phyloP scores from a whole-genome alignment of 2,888 invertebrate genomes.

The Orthosia cruda region DNA sequence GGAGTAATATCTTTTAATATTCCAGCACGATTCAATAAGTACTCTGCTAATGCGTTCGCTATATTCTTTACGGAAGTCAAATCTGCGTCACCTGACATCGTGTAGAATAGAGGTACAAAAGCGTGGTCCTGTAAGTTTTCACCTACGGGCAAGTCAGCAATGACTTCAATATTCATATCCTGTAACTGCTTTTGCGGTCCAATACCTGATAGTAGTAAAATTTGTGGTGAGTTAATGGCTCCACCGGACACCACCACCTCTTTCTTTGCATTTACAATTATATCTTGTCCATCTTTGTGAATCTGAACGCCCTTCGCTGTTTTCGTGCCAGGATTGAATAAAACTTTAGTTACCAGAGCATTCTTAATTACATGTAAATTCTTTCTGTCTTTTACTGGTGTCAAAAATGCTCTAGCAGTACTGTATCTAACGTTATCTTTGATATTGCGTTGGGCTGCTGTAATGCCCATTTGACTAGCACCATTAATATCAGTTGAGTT shows the following conservation, averaged over 20 bases:
- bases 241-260: constrained; percentile 91
- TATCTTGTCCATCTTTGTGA: constrained; percentile 79
- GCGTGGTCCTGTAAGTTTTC: constrained; percentile 91
- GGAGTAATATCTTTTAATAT: constrained; percentile 85
- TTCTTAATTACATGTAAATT: constrained; percentile 89
- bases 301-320: constrained; percentile 84
- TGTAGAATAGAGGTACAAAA: constrained; percentile 82
- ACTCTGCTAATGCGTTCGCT: constrained; percentile 82
- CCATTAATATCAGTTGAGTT: constrained; percentile 84
- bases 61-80: constrained; percentile 75
- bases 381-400: constrained; percentile 79
- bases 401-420: constrained; percentile 91
- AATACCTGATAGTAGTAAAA: constrained; percentile 90
- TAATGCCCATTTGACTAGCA: constrained; percentile 87
- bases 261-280: constrained; percentile 82
- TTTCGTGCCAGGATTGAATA: constrained; percentile 89
- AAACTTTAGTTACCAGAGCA: constrained; percentile 89
- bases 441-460: constrained; percentile 85
- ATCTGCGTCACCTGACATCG: constrained; percentile 74
- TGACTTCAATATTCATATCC: constrained; percentile 81
- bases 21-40: constrained; percentile 88
- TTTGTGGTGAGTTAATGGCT: constrained; percentile 89
- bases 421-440: constrained; percentile 88
- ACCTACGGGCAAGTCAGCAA: constrained; percentile 89
- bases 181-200: constrained; percentile 87